Conservation (phyloP, 2,113 vertebrate species). For the Hippocampus guttulatus region DNA sequence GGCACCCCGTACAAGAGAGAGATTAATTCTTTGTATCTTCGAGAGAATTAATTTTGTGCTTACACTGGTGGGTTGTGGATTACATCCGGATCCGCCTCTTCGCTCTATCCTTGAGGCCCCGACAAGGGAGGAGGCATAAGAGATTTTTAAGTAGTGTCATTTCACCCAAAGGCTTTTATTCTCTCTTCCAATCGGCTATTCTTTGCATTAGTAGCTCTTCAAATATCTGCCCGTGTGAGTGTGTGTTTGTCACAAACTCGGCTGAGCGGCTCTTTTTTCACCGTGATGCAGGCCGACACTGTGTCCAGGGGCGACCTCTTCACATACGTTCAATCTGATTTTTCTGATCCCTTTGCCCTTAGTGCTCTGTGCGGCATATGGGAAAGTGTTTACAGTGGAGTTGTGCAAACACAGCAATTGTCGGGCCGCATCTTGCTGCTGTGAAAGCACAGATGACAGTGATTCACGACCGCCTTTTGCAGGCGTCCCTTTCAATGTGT, state of each 20-base stretch:
- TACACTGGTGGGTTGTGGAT: constrained; percentile 74
- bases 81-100: constrained; percentile 72
- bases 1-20: constrained; percentile 63
- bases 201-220: constrained; percentile 44
- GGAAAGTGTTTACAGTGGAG: constrained; percentile 55
- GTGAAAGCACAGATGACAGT: constrained; percentile 1
- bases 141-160: constrained; percentile 51
- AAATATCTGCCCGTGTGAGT: constrained; percentile 31
- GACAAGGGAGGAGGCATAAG: constrained; percentile 50
- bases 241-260: constrained; percentile 26
- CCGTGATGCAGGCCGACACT: constrained; percentile 56
- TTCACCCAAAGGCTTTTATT: constrained; percentile 54
- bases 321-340: constrained; percentile 37
- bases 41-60: constrained; percentile 78
- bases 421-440: constrained; percentile 33
- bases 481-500: constrained; percentile 2
- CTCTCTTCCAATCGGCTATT: constrained; percentile 40
- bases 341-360: constrained; percentile 46
- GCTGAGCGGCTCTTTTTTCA: constrained; percentile 43
- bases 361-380: constrained; percentile 49
- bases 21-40: constrained; percentile 81
- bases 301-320: constrained; percentile 62
- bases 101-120: constrained; percentile 53
- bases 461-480: background rate
- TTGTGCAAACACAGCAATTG: constrained; percentile 50